Base-by-base conservation (phyloP, 2,888 invertebrate genomes). In the Hipparchia sbordonii region DNA sequence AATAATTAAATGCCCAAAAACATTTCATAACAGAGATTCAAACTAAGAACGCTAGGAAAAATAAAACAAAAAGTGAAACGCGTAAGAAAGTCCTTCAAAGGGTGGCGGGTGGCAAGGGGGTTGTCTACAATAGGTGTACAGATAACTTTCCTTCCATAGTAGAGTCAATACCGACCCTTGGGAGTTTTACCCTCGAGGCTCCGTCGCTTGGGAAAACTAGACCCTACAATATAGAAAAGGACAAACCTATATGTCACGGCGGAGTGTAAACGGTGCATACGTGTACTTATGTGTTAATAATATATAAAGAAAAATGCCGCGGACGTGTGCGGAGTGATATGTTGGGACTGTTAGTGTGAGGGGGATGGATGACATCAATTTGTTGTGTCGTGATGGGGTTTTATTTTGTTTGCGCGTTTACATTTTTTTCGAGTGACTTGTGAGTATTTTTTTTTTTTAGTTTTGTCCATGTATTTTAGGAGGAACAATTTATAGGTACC, bases 191-290 rank as follows among this genome's bases (percentile, higher is more conserved):
- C 93, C 93, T 93, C 92, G 93, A 86, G 93, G 91, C 85, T 85
- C 91, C 88, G 91, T 88, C 93, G 92, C 93, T 92, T 91, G 93
- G 93, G 93, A 93, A 92, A 93, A 93, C 93, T 93, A 93, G 90
- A 92, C 91, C 93, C 93, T 92, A 93, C 93, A 93, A 93, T 93
- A 93, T 93, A 90, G 91, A 93, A 90, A 89, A 88, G 89, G 93
- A 93, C 87, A 80, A 86, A 82, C 82, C 80, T 86, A 92, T 85
- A 81, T 81, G 82, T 76, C 77, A 78, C 76, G 65, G 76, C 76
- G 73, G 79, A 77, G 91, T 79, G 85, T 76, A 85, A 93, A 80
- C 85, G 85, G 92, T 86, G 87, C 89, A 86, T 85, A 82, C 87
- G 83, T 89, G 86, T 91, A 92, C 91, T 91, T 93, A 92, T 92